Evolutionary conservation across 2,113 vertebrate genomes (phyloP).

Genomic region (Erinaceus europaeus): DNA sequence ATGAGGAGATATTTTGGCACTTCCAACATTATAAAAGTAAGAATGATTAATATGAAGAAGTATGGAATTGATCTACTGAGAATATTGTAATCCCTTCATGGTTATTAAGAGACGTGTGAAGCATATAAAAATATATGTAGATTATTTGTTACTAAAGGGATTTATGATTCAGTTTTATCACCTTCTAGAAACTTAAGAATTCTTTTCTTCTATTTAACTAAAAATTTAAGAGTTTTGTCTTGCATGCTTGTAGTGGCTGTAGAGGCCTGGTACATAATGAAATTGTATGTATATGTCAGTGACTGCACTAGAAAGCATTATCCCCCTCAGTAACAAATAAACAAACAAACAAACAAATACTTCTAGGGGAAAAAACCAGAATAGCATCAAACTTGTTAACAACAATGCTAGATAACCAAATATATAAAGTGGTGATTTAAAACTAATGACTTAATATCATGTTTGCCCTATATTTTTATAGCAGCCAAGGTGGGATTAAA

Average conservation of each 20-base stretch:
- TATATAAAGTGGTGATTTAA: too few relatives aligned
- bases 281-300: too few relatives aligned
- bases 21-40: slow-evolving; percentile 55
- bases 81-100: slow-evolving; percentile 52
- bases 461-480: too few relatives aligned
- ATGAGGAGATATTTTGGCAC: slow-evolving; percentile 69
- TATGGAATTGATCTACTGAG: slow-evolving; percentile 56
- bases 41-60: slow-evolving; percentile 69
- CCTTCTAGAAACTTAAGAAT: not conserved
- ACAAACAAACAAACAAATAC: too few relatives aligned
- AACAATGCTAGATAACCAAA: too few relatives aligned
- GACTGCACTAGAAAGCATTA: too few relatives aligned
- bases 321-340: too few relatives aligned
- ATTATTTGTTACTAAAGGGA: slow-evolving; percentile 48
- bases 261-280: too few relatives aligned
- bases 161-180: slow-evolving; percentile 48
- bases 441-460: too few relatives aligned
- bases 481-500: too few relatives aligned
- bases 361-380: too few relatives aligned
- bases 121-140: slow-evolving; percentile 50
- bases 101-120: slow-evolving; percentile 54
- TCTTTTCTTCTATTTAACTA: not conserved
- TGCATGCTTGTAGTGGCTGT: not conserved
- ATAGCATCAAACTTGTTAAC: too few relatives aligned
- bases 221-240: not conserved